These are phyloP conservation scores for Lagorchestes hirsutus DNA, from an alignment of 2,797 vertebrate genomes.

Conservation along the genomic window DNA sequence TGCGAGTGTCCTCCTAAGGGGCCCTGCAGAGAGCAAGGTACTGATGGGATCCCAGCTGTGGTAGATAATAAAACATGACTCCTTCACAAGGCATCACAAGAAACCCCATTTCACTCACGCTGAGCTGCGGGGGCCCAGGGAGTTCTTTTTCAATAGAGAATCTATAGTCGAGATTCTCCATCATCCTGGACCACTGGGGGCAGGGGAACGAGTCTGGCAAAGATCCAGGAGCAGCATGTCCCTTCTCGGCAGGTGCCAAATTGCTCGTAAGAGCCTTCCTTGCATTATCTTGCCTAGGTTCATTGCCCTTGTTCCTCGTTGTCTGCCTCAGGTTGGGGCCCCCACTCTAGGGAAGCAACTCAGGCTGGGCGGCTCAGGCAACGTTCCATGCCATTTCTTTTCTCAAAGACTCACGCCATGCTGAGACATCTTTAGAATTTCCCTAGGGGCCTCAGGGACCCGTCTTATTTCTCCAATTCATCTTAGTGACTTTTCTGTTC, in stretches of 20 bases:
- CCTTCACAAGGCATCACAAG: neutral
- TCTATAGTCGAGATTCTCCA: too few species aligned
- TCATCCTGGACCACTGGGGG: too few species aligned
- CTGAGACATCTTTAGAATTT: neutral
- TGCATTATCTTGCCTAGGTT: neutral
- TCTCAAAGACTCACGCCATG: neutral
- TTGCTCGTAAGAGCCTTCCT: neutral
- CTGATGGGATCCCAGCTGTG: neutral
- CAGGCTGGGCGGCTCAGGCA: neutral
- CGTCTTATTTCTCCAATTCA: neutral
- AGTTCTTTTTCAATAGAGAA: neutral
- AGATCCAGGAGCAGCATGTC: neutral
- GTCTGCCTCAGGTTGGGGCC: neutral
- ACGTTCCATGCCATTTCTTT: neutral
- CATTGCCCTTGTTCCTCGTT: neutral
- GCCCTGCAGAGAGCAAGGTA: neutral
- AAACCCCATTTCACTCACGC: neutral
- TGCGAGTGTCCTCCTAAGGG: neutral
- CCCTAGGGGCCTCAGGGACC: neutral
- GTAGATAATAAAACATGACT: neutral
- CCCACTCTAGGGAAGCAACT: neutral
- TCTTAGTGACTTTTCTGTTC: neutral
- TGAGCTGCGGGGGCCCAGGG: neutral
- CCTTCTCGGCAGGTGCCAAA: too few species aligned
- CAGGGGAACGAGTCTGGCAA: neutral